Percentiles rank a stretch among this genome's conserved stretches.
Conservation (phyloP, 2,888 invertebrate genomes). For the Apamea crenata region DNA sequence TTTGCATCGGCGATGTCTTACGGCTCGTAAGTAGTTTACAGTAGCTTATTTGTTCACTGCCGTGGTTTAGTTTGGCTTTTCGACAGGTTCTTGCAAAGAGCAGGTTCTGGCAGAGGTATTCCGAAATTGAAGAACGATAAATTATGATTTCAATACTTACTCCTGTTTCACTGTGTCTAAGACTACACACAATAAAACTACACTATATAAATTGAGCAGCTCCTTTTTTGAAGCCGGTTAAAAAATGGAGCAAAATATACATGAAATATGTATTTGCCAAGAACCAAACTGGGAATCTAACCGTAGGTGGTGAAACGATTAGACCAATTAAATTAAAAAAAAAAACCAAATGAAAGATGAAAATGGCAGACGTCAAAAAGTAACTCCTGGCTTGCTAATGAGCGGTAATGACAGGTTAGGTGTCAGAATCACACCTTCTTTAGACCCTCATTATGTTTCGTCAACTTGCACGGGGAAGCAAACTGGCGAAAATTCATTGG, state of each 20-base stretch:
- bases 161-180: no score
- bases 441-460: slow-evolving; percentile 28
- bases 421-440: slow-evolving; percentile 49
- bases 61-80: slow-evolving; percentile 48
- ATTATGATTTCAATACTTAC: neutral
- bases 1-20: slow-evolving; percentile 75
- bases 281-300: no score
- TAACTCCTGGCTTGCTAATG: slow-evolving; percentile 33
- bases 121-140: slow-evolving; percentile 6
- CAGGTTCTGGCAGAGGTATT: slow-evolving; percentile 1
- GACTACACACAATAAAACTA: no score
- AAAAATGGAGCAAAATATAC: no score
- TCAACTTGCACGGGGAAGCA: slow-evolving; percentile 11
- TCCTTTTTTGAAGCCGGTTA: no score
- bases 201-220: no score
- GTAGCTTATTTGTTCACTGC: slow-evolving; percentile 74
- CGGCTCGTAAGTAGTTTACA: slow-evolving; percentile 79
- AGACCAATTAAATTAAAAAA: neutral
- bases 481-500: neutral
- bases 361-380: slow-evolving; percentile 2
- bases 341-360: slow-evolving; percentile 3
- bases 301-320: no score
- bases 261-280: no score
- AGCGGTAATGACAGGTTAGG: slow-evolving; percentile 41
- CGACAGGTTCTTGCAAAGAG: slow-evolving; percentile 25